phyloP scores from a whole-genome alignment of 1,140 invertebrate genomes.

The Berghia stephanieae region DNA sequence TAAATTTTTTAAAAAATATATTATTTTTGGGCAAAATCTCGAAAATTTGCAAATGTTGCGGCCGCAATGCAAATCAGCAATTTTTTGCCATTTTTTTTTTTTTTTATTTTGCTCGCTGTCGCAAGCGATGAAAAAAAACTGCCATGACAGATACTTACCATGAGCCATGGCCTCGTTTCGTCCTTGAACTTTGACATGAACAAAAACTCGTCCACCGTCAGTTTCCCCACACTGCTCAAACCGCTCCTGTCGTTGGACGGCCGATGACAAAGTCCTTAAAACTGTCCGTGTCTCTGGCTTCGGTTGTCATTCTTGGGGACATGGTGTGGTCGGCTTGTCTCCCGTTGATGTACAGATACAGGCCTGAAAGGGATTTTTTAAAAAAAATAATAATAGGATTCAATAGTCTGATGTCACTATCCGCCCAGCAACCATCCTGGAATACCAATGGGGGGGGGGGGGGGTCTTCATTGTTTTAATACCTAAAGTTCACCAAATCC shows the following conservation, averaged over 20 bases:
- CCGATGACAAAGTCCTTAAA: conserved; percentile 57
- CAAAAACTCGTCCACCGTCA: conserved; percentile 62
- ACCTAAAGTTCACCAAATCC: neutral
- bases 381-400: neutral
- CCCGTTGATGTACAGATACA: conserved; percentile 59
- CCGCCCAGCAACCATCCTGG: conserved; percentile 37
- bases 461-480: neutral
- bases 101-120: too few relatives aligned
- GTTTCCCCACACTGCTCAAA: conserved; percentile 37
- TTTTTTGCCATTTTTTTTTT: too few relatives aligned
- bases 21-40: too few relatives aligned
- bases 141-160: conserved; percentile 41
- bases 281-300: conserved; percentile 12
- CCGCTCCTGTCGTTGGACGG: conserved; percentile 52
- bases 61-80: too few relatives aligned
- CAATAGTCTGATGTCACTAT: neutral
- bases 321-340: conserved; percentile 41
- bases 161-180: conserved; percentile 51
- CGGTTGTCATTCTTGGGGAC: conserved; percentile 26
- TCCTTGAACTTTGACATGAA: conserved; percentile 56
- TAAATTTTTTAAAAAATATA: neutral
- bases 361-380: conserved; percentile 40
- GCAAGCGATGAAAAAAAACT: neutral
- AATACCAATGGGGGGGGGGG: neutral
- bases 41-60: too few relatives aligned